Conservation (phyloP, 1,140 invertebrate genomes). For the Bombyx mori region ASM3026992v2 NC_085129.1:7161001-7161500, state of each 20-base stretch:
- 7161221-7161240: neutral
- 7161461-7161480: slow-evolving; percentile 91
- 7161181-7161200: no score
- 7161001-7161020: slow-evolving; percentile 53
- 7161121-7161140: neutral
- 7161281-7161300: no score
- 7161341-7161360: no score
- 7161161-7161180: neutral
- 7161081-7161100: neutral
- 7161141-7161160: neutral
- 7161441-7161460: slow-evolving; percentile 83
- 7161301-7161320: no score
- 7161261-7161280: no score
- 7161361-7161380: neutral
- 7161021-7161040: slow-evolving; percentile 60
- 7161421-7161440: slow-evolving; percentile 83
- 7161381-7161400: neutral
- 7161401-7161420: neutral
- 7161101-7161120: no score
- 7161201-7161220: neutral
- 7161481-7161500: slow-evolving; percentile 90
- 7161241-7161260: no score
- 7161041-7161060: slow-evolving; percentile 25
- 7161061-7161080: neutral
- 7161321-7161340: neutral